Evolutionary conservation across 2,888 invertebrate species (phyloP).

Genomic region (Ormyrus nitidulus): DNA sequence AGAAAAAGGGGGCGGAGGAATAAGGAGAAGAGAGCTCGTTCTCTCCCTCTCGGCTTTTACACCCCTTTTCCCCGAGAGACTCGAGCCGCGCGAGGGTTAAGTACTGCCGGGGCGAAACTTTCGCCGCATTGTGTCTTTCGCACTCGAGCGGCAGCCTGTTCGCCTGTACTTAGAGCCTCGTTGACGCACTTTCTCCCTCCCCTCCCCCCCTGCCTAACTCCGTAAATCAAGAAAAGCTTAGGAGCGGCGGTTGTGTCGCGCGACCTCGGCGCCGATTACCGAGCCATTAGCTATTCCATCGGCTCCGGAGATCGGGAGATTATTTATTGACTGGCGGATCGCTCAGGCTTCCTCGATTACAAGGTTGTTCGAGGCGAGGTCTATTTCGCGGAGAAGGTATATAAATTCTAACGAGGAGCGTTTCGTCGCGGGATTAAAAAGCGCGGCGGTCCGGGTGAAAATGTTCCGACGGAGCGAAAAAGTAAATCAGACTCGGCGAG

Average conservation of each 20-base stretch:
- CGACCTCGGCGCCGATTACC: conserved; percentile 8
- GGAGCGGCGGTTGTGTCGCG: background rate
- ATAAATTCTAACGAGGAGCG: too few species aligned
- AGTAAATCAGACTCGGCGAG: too few species aligned
- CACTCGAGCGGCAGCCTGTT: background rate
- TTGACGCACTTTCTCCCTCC: background rate
- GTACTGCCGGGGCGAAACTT: background rate
- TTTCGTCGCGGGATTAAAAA: too few species aligned
- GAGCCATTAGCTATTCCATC: conserved; percentile 35
- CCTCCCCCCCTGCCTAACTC: background rate
- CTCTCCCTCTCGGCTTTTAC: too few species aligned
- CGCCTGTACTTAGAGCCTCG: background rate
- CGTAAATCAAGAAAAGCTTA: conserved; percentile 40
- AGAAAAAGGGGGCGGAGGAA: conserved; percentile 1
- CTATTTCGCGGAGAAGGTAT: too few species aligned
- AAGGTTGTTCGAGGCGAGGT: too few species aligned
- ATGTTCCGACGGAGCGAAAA: too few species aligned
- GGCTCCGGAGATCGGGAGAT: background rate
- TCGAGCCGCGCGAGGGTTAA: background rate
- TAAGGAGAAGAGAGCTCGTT: background rate
- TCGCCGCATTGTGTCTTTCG: background rate
- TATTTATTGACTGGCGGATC: background rate
- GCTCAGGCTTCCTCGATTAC: background rate
- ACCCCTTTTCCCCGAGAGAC: too few species aligned
- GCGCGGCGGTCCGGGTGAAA: too few species aligned